phyloP scores from a whole-genome alignment of 1,140 invertebrate species.

The Akabosia matsudoensis region DNA sequence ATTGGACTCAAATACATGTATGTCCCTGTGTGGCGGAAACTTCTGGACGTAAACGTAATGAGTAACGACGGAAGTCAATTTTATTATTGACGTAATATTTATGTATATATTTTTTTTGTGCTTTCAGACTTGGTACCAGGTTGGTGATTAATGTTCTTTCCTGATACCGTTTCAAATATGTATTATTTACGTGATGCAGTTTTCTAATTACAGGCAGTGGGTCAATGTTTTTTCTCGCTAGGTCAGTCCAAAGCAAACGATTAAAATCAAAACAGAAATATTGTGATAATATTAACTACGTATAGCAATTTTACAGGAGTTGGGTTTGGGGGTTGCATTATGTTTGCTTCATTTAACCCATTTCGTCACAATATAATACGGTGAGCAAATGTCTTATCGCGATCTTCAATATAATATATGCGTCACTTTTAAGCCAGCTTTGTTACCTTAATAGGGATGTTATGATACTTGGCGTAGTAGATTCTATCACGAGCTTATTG shows the following conservation, averaged over 20 bases:
- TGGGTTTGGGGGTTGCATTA: constrained; percentile 12
- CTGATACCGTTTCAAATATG: too few relatives aligned
- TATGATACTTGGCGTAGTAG: constrained; percentile 55
- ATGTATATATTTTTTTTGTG: neutral
- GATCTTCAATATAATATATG: neutral
- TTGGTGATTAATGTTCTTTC: constrained; percentile 8
- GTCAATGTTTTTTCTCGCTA: constrained; percentile 19
- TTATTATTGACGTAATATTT: neutral
- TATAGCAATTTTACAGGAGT: too few relatives aligned
- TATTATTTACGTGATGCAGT: too few relatives aligned
- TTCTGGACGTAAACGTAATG: neutral
- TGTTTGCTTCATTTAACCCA: constrained; percentile 12
- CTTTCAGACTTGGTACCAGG: neutral
- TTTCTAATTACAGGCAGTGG: neutral
- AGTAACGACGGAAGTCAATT: neutral
- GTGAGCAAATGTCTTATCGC: neutral
- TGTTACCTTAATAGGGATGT: constrained; percentile 52
- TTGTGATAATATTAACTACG: too few relatives aligned
- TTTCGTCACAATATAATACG: neutral
- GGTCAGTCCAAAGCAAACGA: too few relatives aligned
- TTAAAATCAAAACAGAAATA: too few relatives aligned
- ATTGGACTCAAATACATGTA: neutral
- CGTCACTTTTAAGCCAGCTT: neutral
- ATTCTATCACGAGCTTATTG: constrained; percentile 57
- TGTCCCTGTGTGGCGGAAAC: neutral